A percentile compares a stretch with the other conserved stretches of the same genome.
These are phyloP conservation scores for Hippopotamus amphibius DNA, from an alignment of 2,113 vertebrate species.

Conservation along the genomic window DNA sequence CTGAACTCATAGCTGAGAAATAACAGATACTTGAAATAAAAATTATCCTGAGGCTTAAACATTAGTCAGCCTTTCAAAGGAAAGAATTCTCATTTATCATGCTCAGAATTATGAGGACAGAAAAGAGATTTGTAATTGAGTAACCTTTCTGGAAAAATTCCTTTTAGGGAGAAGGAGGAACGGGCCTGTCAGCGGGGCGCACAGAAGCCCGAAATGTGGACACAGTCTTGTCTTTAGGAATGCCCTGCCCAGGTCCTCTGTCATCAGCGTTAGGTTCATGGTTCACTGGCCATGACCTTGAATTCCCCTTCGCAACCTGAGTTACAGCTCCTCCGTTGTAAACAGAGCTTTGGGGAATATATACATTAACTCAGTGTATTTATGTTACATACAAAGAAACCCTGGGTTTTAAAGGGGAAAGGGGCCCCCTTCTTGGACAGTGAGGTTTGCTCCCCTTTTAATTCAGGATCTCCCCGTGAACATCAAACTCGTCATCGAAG, in stretches of 20 bases:
- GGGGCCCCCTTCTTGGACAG: not conserved
- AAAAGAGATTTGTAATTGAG: not conserved
- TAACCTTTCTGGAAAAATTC: slow-evolving; percentile 6
- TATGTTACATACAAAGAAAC: no score
- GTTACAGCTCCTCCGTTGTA: not conserved
- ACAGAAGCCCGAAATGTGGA: fast-evolving
- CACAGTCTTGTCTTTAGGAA: not conserved
- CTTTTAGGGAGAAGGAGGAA: not conserved
- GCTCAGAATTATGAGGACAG: not conserved
- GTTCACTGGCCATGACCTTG: not conserved
- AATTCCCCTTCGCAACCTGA: not conserved
- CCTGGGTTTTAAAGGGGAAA: not conserved
- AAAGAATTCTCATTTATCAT: not conserved
- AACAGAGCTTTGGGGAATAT: not conserved
- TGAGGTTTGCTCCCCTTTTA: not conserved
- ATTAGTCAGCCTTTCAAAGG: slow-evolving; percentile 49
- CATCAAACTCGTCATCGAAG: slow-evolving; percentile 89
- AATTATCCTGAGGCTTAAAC: slow-evolving; percentile 50
- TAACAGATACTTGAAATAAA: slow-evolving; percentile 63
- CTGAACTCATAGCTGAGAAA: slow-evolving; percentile 46
- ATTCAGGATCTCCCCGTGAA: slow-evolving; percentile 88
- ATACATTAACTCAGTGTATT: no score
- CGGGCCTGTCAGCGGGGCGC: fast-evolving
- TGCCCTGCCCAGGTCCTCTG: not conserved
- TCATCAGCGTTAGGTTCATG: fast-evolving